Evolutionary conservation across 2,113 vertebrate species (phyloP).

Genomic region (Micronycteris hirsuta): DNA sequence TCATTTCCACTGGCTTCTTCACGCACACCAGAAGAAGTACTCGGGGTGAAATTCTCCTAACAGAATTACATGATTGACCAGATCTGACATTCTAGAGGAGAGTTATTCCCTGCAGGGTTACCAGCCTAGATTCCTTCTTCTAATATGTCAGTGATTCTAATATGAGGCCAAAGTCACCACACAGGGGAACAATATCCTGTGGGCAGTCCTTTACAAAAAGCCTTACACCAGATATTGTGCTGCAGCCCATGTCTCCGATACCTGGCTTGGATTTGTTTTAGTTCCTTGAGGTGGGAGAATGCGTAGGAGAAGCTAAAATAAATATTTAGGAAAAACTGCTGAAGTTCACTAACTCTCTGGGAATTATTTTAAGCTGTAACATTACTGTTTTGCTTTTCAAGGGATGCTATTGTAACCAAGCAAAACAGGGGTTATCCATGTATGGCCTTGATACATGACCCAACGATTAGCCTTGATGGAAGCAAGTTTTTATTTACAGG

Average conservation of each 20-base stretch:
- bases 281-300: not conserved
- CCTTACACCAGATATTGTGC: not conserved
- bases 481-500: too few relatives aligned
- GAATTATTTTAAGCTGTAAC: not conserved
- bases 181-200: not conserved
- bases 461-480: too few relatives aligned
- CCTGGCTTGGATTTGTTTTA: not conserved
- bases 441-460: too few relatives aligned
- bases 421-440: too few relatives aligned
- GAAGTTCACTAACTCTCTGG: not conserved
- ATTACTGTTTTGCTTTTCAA: not conserved
- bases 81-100: conserved; percentile 12
- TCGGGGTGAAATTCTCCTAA: not conserved
- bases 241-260: rapidly evolving
- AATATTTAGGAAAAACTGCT: not conserved
- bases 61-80: not conserved
- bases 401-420: too few relatives aligned
- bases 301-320: not conserved
- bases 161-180: not conserved
- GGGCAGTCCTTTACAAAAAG: not conserved
- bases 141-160: not conserved
- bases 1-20: not conserved
- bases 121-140: conserved; percentile 21
- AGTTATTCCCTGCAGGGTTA: not conserved
- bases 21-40: not conserved